phyloP scores from a whole-genome alignment of 2,113 vertebrate species.

The Sander vitreus region DNA sequence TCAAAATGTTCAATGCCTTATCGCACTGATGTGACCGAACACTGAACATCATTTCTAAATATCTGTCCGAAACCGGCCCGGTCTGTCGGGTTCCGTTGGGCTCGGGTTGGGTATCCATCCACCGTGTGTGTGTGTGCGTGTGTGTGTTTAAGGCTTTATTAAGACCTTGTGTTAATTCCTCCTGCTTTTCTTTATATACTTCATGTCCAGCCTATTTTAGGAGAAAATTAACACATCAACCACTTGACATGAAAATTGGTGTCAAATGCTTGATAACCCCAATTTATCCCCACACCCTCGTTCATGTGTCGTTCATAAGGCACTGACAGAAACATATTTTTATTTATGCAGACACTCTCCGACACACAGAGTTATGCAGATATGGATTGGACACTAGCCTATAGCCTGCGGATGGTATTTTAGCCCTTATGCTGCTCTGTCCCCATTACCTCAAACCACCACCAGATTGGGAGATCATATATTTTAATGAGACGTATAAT shows the following conservation, averaged over 20 bases:
- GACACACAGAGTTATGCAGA: constrained; percentile 52
- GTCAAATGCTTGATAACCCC: constrained; percentile 56
- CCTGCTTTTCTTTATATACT: not conserved
- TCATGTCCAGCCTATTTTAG: not conserved
- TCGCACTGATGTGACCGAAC: too few species aligned
- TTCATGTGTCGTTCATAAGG: constrained; percentile 14
- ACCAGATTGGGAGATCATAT: constrained; percentile 86
- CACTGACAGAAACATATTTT: constrained; percentile 34
- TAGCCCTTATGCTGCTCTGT: constrained; percentile 67
- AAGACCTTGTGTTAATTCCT: constrained; percentile 12
- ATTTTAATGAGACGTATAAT: constrained; percentile 89
- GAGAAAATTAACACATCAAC: constrained; percentile 7
- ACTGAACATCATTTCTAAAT: too few species aligned
- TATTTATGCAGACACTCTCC: constrained; percentile 39
- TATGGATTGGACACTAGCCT: constrained; percentile 58
- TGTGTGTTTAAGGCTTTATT: not conserved
- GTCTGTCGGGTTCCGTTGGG: too few species aligned
- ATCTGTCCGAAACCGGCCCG: too few species aligned
- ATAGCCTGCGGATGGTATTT: constrained; percentile 66
- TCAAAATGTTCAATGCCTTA: too few species aligned
- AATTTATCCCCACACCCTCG: constrained; percentile 3
- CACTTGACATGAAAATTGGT: constrained; percentile 34
- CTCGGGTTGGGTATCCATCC: too few species aligned
- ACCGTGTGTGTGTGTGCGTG: too few species aligned
- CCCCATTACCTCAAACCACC: constrained; percentile 81